A percentile compares a stretch with the other conserved stretches of the same genome.
Conservation (phyloP, 1,140 invertebrate species). For the Onthophagus taurus region DNA sequence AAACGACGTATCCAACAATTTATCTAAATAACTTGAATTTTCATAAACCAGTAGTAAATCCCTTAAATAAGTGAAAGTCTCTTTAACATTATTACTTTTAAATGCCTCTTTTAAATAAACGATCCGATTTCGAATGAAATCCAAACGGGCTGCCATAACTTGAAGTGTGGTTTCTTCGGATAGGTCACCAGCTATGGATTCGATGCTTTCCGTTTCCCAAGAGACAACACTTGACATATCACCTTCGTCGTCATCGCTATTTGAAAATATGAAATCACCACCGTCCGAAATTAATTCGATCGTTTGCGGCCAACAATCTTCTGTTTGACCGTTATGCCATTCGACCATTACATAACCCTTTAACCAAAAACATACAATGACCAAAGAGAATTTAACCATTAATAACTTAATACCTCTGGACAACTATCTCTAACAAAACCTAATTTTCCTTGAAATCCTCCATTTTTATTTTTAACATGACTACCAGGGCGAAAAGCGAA, state of each 20-base stretch:
- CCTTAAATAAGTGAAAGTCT: slow-evolving; percentile 48
- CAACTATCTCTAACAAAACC: slow-evolving; percentile 85
- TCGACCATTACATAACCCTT: slow-evolving; percentile 59
- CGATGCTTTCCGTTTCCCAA: slow-evolving; percentile 76
- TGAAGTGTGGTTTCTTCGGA: slow-evolving; percentile 31
- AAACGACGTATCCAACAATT: slow-evolving; percentile 73
- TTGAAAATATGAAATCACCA: slow-evolving; percentile 53
- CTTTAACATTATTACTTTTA: slow-evolving; percentile 23
- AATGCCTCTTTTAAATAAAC: slow-evolving; percentile 32
- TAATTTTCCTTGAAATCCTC: slow-evolving; percentile 61
- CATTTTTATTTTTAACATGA: slow-evolving; percentile 65
- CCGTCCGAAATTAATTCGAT: slow-evolving; percentile 31
- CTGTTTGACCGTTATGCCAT: slow-evolving; percentile 78
- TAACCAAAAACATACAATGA: not conserved
- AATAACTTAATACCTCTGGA: slow-evolving; percentile 54
- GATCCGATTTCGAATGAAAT: slow-evolving; percentile 33
- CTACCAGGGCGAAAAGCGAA: slow-evolving; percentile 87
- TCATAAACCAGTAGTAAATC: slow-evolving; percentile 75
- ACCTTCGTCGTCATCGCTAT: slow-evolving; percentile 43
- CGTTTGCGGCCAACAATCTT: slow-evolving; percentile 81
- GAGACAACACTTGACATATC: slow-evolving; percentile 48
- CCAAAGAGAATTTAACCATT: not conserved
- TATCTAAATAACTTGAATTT: slow-evolving; percentile 76
- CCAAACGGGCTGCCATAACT: slow-evolving; percentile 32
- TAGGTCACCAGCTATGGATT: slow-evolving; percentile 35